Conservation (phyloP, 2,797 vertebrate species). For the Melanotaenia trifasciata region DNA sequence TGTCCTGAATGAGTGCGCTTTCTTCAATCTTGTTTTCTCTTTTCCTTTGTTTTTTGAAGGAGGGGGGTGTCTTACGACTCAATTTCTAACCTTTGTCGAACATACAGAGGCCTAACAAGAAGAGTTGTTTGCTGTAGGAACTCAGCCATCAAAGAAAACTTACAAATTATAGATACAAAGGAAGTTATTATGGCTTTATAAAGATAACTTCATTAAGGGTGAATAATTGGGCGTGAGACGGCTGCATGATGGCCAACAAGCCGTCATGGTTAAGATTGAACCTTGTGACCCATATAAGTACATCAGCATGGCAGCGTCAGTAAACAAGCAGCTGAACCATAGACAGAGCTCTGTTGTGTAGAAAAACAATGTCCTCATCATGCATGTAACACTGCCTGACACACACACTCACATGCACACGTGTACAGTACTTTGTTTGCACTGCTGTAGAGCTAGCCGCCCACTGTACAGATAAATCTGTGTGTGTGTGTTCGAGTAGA, state of each 20-base stretch:
- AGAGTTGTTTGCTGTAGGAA: constrained; percentile 56
- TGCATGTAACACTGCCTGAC: constrained; percentile 35
- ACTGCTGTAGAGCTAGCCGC: constrained; percentile 42
- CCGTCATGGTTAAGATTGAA: constrained; percentile 61
- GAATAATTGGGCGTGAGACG: constrained; percentile 57
- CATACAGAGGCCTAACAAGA: constrained; percentile 25
- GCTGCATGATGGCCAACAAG: constrained; percentile 40
- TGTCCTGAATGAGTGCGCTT: constrained; percentile 24
- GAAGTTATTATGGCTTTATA: constrained; percentile 64
- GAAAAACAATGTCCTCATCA: constrained; percentile 63
- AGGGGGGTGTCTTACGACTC: background rate
- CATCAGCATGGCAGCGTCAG: constrained; percentile 68
- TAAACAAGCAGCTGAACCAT: constrained; percentile 66
- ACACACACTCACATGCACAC: constrained; percentile 16
- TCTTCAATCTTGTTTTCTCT: background rate
- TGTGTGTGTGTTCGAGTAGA: constrained; percentile 47
- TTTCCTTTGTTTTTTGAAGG: background rate
- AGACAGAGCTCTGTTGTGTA: constrained; percentile 49
- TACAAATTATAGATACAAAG: constrained; percentile 42
- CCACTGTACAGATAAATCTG: constrained; percentile 53
- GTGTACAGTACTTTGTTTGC: constrained; percentile 50
- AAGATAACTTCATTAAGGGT: constrained; percentile 63
- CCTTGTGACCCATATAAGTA: constrained; percentile 68
- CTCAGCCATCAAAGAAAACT: constrained; percentile 15
- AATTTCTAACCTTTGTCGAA: constrained; percentile 3